phyloP scores from a whole-genome alignment of 1,140 invertebrate genomes.

The Scaptomyza graminum region DNA sequence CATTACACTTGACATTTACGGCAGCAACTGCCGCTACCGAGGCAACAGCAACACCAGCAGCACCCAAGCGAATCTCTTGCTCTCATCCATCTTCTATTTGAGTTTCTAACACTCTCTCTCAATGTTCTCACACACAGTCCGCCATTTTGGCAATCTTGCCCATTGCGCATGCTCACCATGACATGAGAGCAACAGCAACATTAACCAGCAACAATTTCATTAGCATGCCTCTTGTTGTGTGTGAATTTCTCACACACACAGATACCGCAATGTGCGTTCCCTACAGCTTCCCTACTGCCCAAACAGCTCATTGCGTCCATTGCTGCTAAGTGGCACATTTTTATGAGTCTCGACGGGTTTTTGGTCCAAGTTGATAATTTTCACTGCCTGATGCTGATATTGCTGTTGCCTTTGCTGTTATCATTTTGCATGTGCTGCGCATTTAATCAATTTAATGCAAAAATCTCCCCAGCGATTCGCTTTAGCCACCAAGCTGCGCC shows the following conservation, averaged over 20 bases:
- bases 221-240: conserved; percentile 32
- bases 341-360: conserved; percentile 79
- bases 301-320: conserved; percentile 43
- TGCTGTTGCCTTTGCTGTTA: conserved; percentile 35
- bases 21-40: conserved; percentile 47
- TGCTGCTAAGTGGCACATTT: conserved; percentile 80
- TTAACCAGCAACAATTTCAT: conserved; percentile 52
- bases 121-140: conserved; percentile 42
- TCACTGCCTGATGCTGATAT: conserved; percentile 25
- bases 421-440: conserved; percentile 60
- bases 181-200: conserved; percentile 53
- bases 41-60: conserved; percentile 15
- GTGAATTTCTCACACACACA: neutral
- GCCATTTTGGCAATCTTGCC: conserved; percentile 64
- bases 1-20: conserved; percentile 84
- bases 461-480: conserved; percentile 73
- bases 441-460: conserved; percentile 82
- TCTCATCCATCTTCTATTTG: conserved; percentile 18
- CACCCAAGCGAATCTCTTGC: conserved; percentile 36
- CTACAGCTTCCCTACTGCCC: neutral
- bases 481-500: conserved; percentile 28
- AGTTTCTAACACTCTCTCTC: conserved; percentile 29
- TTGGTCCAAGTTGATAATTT: conserved; percentile 78
- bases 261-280: conserved; percentile 57
- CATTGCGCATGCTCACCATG: conserved; percentile 76